Evolutionary conservation across 2,113 vertebrate genomes (phyloP), one percentile per base, ranked within the genome.

Genomic region (Dryoscopus gambensis): DNA sequence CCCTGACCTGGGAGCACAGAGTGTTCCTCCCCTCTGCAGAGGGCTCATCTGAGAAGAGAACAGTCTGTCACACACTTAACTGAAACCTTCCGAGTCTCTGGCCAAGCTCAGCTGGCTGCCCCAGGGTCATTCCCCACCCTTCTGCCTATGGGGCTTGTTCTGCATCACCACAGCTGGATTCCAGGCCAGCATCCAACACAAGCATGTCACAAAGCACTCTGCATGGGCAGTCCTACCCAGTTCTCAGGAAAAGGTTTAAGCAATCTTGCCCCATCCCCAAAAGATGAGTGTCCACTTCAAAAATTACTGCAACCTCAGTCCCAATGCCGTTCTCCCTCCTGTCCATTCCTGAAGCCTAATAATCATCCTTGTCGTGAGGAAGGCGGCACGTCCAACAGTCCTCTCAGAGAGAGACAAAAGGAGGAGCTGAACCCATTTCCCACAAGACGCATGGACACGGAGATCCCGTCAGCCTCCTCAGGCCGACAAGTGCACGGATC

Each of bases 31-130:
- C 73, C 95, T 95, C 92, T 87, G 83, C 86, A 91, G 89, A 96
- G 84, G 95, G 95, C 77, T 96, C 97, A 97, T 97, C 98, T 98
- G 90, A 53, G 84, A 97, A 95, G 44, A 89, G 55, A 91, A 95
- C 22, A 90, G 67, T 84, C 73, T 87, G 95, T 90, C 92, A 95
- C 42, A 90, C 28, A 92, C 47, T 71, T 78, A 59, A 57, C 44
- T 20, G 60, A 63, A 73, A 69, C 33, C 55, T 70, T 20, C 37
- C 2, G 24, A 83, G 67, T 37, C 70, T 59, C 85, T 53, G 21
- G 28, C 28, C 33, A 83, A 80, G 62, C 0, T 6, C 76, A 11
- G n/a, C 35, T 24, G 42, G 28, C 67, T 55, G 13, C 46, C 44
- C 59, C 18, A 13, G 67, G 37, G 40, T 50, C 53, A 27, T 15